Conservation (phyloP, 2,888 invertebrate genomes). For the Palloptera scutellata region DNA sequence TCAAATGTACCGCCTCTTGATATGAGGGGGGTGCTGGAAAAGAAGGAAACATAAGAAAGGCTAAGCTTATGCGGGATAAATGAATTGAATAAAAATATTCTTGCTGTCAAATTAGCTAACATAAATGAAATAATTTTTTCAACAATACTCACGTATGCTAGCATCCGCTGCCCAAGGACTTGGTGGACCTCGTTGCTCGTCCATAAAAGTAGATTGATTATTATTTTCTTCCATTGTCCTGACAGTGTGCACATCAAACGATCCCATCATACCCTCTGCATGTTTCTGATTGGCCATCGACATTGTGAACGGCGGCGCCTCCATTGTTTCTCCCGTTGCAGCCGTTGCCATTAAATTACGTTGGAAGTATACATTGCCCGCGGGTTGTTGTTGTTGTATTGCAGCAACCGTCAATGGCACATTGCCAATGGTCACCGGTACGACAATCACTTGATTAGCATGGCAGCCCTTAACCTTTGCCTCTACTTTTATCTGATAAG, state of each 20-base stretch:
- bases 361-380: neutral
- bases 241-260: neutral
- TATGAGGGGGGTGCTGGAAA: slow-evolving; percentile 57
- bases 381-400: slow-evolving; percentile 40
- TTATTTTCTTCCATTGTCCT: too few relatives aligned
- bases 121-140: too few relatives aligned
- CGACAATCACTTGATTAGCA: slow-evolving; percentile 44
- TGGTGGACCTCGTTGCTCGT: slow-evolving; percentile 32
- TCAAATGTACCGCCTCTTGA: slow-evolving; percentile 54
- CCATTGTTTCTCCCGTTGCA: neutral
- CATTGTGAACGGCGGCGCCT: neutral
- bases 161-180: slow-evolving; percentile 47
- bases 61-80: too few relatives aligned
- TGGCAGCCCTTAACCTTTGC: slow-evolving; percentile 51
- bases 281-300: neutral
- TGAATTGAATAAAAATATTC: too few relatives aligned
- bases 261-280: neutral
- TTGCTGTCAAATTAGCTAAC: too few relatives aligned
- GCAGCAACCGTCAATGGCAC: slow-evolving; percentile 48
- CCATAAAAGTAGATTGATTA: slow-evolving; percentile 13
- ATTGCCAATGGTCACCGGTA: slow-evolving; percentile 61
- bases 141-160: slow-evolving; percentile 43
- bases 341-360: slow-evolving; percentile 33
- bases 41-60: too few relatives aligned
- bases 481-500: slow-evolving; percentile 55